Evolutionary conservation across 2,113 vertebrate species (phyloP).

Genomic region (Channa argus): DNA sequence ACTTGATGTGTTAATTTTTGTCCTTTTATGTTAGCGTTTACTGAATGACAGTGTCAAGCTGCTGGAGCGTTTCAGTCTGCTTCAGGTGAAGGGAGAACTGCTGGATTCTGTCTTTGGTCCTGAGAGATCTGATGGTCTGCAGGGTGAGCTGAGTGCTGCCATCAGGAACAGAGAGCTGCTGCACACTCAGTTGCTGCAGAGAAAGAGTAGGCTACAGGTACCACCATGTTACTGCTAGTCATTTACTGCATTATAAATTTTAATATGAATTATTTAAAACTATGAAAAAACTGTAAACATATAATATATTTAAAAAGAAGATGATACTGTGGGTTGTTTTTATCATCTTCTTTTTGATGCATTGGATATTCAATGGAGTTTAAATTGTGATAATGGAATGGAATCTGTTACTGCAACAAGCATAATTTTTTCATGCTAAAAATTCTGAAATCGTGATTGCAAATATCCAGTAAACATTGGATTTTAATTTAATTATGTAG

Average conservation of each 20-base stretch:
- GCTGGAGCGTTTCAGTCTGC: slow-evolving; percentile 83
- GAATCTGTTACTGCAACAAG: too few species aligned
- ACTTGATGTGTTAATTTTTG: neutral
- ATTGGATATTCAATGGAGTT: too few species aligned
- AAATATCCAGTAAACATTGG: too few species aligned
- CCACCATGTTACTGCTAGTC: neutral
- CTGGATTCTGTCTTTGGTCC: slow-evolving; percentile 86
- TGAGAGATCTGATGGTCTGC: slow-evolving; percentile 79
- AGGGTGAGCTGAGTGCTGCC: slow-evolving; percentile 80
- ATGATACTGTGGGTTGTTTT: too few species aligned
- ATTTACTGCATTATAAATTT: neutral
- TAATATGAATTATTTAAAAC: too few species aligned
- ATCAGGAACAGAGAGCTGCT: slow-evolving; percentile 86
- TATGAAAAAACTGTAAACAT: too few species aligned
- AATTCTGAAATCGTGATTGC: too few species aligned
- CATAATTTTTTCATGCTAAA: too few species aligned
- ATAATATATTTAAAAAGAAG: too few species aligned
- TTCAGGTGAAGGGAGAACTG: slow-evolving; percentile 86
- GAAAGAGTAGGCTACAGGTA: slow-evolving; percentile 88
- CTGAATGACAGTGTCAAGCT: slow-evolving; percentile 87
- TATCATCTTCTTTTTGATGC: too few species aligned
- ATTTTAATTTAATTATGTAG: too few species aligned
- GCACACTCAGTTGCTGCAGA: slow-evolving; percentile 87
- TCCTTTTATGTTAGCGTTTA: slow-evolving; percentile 57
- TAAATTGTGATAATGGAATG: too few species aligned